Conservation (phyloP, 2,888 invertebrate genomes). For the Hydriomena furcata region DNA sequence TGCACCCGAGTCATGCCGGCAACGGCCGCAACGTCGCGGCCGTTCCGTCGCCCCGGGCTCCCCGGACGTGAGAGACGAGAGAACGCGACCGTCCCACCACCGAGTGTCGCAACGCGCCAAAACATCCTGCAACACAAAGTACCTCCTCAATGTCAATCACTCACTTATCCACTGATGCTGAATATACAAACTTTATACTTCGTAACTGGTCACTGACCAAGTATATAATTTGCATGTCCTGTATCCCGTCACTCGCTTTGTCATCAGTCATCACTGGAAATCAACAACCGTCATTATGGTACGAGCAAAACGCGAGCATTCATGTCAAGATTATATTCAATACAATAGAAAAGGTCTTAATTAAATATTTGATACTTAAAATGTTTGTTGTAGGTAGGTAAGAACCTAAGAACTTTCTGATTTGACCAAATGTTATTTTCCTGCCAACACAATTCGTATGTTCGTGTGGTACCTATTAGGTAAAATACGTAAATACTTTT, state of each 20-base stretch:
- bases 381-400: too few species aligned
- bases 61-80: constrained; percentile 1
- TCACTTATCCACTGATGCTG: constrained; percentile 2
- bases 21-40: constrained; percentile 28
- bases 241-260: neutral
- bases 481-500: too few species aligned
- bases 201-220: constrained; percentile 33
- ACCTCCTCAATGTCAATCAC: constrained; percentile 21
- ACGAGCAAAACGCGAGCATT: too few species aligned
- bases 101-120: constrained; percentile 38
- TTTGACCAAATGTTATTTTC: too few species aligned
- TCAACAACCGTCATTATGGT: neutral
- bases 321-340: too few species aligned
- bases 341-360: too few species aligned
- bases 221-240: constrained; percentile 5
- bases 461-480: too few species aligned
- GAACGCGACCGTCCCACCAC: constrained; percentile 6
- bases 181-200: constrained; percentile 5
- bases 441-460: too few species aligned
- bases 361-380: too few species aligned
- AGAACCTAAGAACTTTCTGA: too few species aligned
- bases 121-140: constrained; percentile 38
- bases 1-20: constrained; percentile 40
- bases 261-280: constrained; percentile 1
- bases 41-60: constrained; percentile 10